A percentile compares a stretch with the other conserved stretches of the same genome.
phyloP scores from a whole-genome alignment of 1,140 invertebrate species.

The Aculops lycopersici region DNA sequence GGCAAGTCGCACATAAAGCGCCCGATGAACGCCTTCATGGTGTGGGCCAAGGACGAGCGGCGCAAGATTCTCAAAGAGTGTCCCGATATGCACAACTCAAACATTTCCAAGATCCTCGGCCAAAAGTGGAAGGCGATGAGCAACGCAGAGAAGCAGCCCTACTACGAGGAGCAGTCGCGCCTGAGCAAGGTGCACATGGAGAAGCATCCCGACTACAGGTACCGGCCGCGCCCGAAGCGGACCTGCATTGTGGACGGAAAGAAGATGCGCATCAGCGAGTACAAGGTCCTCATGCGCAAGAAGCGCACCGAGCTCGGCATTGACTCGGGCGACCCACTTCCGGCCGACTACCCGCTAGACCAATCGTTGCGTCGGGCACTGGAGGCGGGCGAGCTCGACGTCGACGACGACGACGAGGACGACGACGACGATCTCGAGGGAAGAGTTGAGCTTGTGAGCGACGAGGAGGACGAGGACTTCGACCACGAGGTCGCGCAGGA shows the following conservation, averaged over 20 bases:
- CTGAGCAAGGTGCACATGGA: slow-evolving; percentile 27
- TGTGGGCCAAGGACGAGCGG: slow-evolving; percentile 89
- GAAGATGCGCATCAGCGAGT: slow-evolving; percentile 18
- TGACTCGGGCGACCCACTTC: not conserved
- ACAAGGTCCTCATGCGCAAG: slow-evolving; percentile 13
- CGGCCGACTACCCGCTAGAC: too few relatives aligned
- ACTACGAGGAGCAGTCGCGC: slow-evolving; percentile 26
- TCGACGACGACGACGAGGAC: not conserved
- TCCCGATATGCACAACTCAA: slow-evolving; percentile 99
- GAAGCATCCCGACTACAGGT: slow-evolving; percentile 25
- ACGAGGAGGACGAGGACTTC: too few relatives aligned
- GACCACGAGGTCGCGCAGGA: too few relatives aligned
- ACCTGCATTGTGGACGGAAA: slow-evolving; percentile 27
- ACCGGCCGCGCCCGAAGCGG: slow-evolving; percentile 21
- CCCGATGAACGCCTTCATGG: slow-evolving; percentile 99
- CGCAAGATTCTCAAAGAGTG: slow-evolving; percentile 91
- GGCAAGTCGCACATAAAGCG: slow-evolving; percentile 89
- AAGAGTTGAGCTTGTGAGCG: too few relatives aligned
- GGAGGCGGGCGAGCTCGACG: not conserved
- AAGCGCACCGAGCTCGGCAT: slow-evolving; percentile 4
- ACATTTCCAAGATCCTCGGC: slow-evolving; percentile 88
- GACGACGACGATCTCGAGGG: not conserved
- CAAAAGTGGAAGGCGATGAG: slow-evolving; percentile 26
- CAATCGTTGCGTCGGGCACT: too few relatives aligned
- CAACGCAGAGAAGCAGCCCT: slow-evolving; percentile 25